Evolutionary conservation across 2,888 invertebrate species (phyloP).

Genomic region (Drosophila borealis): DNA sequence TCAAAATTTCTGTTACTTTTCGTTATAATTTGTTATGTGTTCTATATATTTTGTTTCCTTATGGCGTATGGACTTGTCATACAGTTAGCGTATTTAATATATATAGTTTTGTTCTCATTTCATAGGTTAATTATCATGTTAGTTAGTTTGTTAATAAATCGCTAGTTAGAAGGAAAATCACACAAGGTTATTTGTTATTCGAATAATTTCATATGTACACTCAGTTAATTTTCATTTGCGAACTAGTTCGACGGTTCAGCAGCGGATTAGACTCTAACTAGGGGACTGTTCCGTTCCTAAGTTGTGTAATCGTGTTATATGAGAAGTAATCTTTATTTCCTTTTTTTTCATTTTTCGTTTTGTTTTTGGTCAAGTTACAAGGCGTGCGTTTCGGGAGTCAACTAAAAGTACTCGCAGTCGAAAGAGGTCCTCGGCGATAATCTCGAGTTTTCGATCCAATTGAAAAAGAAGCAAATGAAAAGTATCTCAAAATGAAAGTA

Average conservation of each 20-base stretch:
- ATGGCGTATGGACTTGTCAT: slow-evolving; percentile 67
- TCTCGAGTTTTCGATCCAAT: slow-evolving; percentile 2
- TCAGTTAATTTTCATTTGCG: slow-evolving; percentile 27
- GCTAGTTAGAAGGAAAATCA: slow-evolving; percentile 77
- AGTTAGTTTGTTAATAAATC: slow-evolving; percentile 50
- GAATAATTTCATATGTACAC: slow-evolving; percentile 60
- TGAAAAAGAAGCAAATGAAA: background rate
- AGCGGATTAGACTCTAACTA: slow-evolving; percentile 31
- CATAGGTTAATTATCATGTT: slow-evolving; percentile 39
- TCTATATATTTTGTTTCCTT: slow-evolving; percentile 43
- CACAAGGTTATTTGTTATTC: slow-evolving; percentile 57
- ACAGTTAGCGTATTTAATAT: slow-evolving; percentile 39
- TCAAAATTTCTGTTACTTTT: slow-evolving; percentile 43
- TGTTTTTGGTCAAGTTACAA: slow-evolving; percentile 70
- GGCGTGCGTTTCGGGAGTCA: slow-evolving; percentile 47
- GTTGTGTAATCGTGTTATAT: slow-evolving; percentile 2
- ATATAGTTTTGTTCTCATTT: slow-evolving; percentile 37
- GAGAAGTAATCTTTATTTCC: slow-evolving; percentile 9
- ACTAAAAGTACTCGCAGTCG: slow-evolving; percentile 12
- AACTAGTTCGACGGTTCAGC: slow-evolving; percentile 19
- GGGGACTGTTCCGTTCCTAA: slow-evolving; percentile 22
- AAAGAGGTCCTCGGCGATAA: slow-evolving; percentile 1
- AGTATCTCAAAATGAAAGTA: slow-evolving; percentile 1
- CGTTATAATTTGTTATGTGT: slow-evolving; percentile 49
- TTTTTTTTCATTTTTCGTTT: slow-evolving; percentile 5